phyloP scores from a whole-genome alignment of 2,797 vertebrate species.

The Xiphorhynchus erythropygius region DNA sequence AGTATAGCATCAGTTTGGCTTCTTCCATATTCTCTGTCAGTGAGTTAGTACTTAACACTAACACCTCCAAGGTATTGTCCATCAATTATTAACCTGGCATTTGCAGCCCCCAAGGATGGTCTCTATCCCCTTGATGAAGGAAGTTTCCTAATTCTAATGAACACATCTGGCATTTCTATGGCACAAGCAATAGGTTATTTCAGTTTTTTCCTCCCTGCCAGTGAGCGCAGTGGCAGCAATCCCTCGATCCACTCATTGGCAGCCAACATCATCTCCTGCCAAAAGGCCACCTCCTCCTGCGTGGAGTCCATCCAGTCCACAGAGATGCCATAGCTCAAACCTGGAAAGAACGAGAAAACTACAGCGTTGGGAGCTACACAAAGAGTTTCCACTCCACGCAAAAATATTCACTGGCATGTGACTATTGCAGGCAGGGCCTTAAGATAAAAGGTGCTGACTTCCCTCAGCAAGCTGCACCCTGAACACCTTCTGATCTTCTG shows the following conservation, averaged over 20 bases:
- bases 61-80: background rate
- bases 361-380: background rate
- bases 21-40: background rate
- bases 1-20: background rate
- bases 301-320: slow-evolving; percentile 79
- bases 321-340: slow-evolving; percentile 72
- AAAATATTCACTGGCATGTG: background rate
- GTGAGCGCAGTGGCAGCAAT: slow-evolving; percentile 66
- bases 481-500: background rate
- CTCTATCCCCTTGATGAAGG: background rate
- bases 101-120: background rate
- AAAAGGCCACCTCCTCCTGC: slow-evolving; percentile 73
- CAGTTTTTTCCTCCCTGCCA: slow-evolving; percentile 71
- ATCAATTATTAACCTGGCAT: background rate
- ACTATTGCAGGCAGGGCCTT: background rate
- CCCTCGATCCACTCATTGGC: slow-evolving; percentile 76
- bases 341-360: background rate
- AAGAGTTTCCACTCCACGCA: background rate
- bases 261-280: slow-evolving; percentile 75
- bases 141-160: background rate
- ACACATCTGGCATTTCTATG: background rate
- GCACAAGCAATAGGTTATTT: background rate
- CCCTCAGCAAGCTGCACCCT: background rate
- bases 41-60: background rate
- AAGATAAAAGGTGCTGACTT: background rate